Evolutionary conservation across 2,888 invertebrate genomes (phyloP).

Genomic region (Patella depressa): DNA sequence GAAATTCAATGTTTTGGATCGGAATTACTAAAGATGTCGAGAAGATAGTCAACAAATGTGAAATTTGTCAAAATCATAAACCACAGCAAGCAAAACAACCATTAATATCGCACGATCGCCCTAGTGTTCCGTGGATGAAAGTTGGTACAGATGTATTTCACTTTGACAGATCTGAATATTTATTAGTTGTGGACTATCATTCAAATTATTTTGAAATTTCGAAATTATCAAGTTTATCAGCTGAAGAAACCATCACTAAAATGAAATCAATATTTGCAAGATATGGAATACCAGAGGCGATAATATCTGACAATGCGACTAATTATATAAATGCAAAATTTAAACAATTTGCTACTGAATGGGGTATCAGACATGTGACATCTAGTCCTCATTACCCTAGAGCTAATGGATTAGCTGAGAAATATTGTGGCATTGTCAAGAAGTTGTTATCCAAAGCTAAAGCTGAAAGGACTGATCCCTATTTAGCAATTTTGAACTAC

Average conservation of each 20-base stretch:
- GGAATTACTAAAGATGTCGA: neutral
- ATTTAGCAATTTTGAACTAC: slow-evolving; percentile 6
- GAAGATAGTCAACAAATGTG: neutral
- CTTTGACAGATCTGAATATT: slow-evolving; percentile 3
- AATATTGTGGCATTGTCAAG: slow-evolving; percentile 14
- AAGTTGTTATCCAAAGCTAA: neutral
- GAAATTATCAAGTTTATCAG: neutral
- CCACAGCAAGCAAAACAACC: neutral
- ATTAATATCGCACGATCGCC: slow-evolving; percentile 3
- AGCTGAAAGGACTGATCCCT: neutral
- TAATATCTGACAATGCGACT: slow-evolving; percentile 1
- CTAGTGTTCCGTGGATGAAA: neutral
- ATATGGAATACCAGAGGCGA: slow-evolving; percentile 11
- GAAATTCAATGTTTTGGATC: neutral
- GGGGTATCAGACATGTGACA: slow-evolving; percentile 10
- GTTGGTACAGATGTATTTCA: slow-evolving; percentile 10
- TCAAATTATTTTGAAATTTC: slow-evolving; percentile 1
- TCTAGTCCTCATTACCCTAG: slow-evolving; percentile 7
- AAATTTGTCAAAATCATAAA: neutral
- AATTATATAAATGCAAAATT: slow-evolving; percentile 1
- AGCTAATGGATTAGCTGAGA: slow-evolving; percentile 10
- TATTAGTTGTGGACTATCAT: slow-evolving; percentile 11
- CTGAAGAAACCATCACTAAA: slow-evolving; percentile 8
- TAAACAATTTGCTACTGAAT: neutral
- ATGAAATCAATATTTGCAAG: slow-evolving; percentile 16